Evolutionary conservation across 1,140 invertebrate genomes (phyloP).

Genomic region (Pemphigus obesinymphae): DNA sequence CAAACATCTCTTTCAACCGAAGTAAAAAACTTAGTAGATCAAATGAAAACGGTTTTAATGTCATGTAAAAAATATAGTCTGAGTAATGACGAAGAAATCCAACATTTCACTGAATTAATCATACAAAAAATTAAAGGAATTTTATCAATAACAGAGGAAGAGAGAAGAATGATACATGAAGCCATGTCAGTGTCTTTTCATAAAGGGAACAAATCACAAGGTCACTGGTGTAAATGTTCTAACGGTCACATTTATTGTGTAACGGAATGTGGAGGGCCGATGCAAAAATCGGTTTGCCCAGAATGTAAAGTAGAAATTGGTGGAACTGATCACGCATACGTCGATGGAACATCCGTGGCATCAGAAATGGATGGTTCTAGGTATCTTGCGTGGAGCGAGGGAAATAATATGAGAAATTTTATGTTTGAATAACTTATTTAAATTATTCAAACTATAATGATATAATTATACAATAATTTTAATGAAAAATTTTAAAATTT

Average conservation of each 20-base stretch:
- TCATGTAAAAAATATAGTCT: background rate
- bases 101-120: background rate
- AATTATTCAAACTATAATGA: too few species aligned
- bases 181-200: conserved; percentile 53
- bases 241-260: conserved; percentile 70
- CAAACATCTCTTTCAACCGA: background rate
- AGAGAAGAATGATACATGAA: conserved; percentile 58
- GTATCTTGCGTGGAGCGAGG: conserved; percentile 53
- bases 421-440: too few species aligned
- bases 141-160: conserved; percentile 46
- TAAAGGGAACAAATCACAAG: conserved; percentile 52
- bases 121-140: conserved; percentile 4
- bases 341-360: conserved; percentile 55
- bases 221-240: conserved; percentile 71
- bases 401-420: too few species aligned
- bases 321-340: conserved; percentile 57
- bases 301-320: conserved; percentile 62
- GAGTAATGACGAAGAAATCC: background rate
- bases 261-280: conserved; percentile 68
- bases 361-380: conserved; percentile 59
- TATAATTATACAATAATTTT: too few species aligned
- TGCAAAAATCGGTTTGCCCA: conserved; percentile 55
- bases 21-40: background rate
- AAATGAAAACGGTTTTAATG: background rate
- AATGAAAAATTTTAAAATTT: too few species aligned